Evolutionary conservation across 2,888 invertebrate species (phyloP), one percentile per base, ranked within the genome.

Genomic region (Drosophila lutescens): DNA sequence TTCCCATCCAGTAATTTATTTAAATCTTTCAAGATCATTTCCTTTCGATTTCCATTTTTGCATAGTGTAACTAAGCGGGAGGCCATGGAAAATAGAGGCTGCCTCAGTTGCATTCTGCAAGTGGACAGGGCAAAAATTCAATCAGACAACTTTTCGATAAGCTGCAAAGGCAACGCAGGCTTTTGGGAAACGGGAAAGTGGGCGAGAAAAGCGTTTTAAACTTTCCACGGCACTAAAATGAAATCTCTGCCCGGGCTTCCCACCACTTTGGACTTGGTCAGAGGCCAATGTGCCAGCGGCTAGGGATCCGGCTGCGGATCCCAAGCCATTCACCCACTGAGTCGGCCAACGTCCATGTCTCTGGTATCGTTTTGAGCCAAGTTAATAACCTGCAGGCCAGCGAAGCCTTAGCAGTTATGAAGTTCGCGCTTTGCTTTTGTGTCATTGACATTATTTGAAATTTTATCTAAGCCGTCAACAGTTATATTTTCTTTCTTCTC

Each of bases 371-470:
- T 80, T 86, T 77, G 82, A 81, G 81, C 79, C 87, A 77, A 77
- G 59, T 83, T 86, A 83, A 86, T 86, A 86, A 82, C 71, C 76
- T 69, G 56, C 34, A 61, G 70, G 70, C 71, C 49, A 53, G 13
- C 32, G 86, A 85, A 85, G 78, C 85, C 86, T 57, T 82, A 80
- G 78, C 75, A 86, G 88, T 87, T 87, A 79, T 87, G 85, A 85
- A 87, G 79, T 87, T 86, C 72, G 79, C 85, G 62, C 72, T 71
- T 70, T 66, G 58, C 74, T 65, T 81, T 77, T 73, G 62, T 79
- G 84, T 76, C 82, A 73, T 79, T 87, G 76, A 82, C 77, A 79
- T 77, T 75, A 74, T 76, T 71, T 74, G 62, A 69, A 76, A 74
- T 76, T 71, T 55, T 46, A 69, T 59, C 74, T 56, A 66, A 75